Base-by-base conservation (phyloP, 2,888 invertebrate genomes). In the Sarcophaga rosellei region DNA sequence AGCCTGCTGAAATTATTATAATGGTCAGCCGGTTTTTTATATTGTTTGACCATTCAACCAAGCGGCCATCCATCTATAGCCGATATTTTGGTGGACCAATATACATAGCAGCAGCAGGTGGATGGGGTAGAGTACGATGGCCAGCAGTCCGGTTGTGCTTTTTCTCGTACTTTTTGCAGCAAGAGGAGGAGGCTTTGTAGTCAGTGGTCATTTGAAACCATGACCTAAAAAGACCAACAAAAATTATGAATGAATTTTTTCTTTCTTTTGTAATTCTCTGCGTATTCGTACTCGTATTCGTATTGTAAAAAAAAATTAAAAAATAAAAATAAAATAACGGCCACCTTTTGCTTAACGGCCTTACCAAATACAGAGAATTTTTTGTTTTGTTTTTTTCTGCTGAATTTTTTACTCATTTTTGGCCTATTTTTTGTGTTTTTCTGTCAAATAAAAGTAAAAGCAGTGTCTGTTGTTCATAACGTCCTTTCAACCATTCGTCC, bases 151-250 rank as follows among this genome's bases (percentile, higher is more conserved):
- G 74, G 44, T 72, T 79, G 66, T 79, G 25, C 59, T 81, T 79
- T 85, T 77, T 83, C 70, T 77, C 69, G 75, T 81, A 86, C 75
- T 86, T 86, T 86, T 86, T 86, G 78, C 66, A 44, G 20, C 57
- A 68, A 59, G 78, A 78, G 86, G 86, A 86, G 86, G 86, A 75
- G 86, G 84, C 86, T 77, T 61, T 44, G 62, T 72, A 70, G 74
- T 81, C 86, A 86, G 81, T 86, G 84, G 86, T 81, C 84, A 86
- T 81, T 81, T 84, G 86, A 81, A 86, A 86, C 86, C 86, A 78
- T 86, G 86, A 86, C 86, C 86, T 84, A 86, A 86, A 86, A 86
- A 86, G 83, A 84, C 84, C 74, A 84, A 86, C 78, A 86, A 86
- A 86, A 86, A 84, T 86, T 81, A 86, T 86, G 86, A 86, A 86